Evolutionary conservation across 2,888 invertebrate genomes (phyloP), one percentile per base, ranked within the genome.

Genomic region (Ligdia adustata): DNA sequence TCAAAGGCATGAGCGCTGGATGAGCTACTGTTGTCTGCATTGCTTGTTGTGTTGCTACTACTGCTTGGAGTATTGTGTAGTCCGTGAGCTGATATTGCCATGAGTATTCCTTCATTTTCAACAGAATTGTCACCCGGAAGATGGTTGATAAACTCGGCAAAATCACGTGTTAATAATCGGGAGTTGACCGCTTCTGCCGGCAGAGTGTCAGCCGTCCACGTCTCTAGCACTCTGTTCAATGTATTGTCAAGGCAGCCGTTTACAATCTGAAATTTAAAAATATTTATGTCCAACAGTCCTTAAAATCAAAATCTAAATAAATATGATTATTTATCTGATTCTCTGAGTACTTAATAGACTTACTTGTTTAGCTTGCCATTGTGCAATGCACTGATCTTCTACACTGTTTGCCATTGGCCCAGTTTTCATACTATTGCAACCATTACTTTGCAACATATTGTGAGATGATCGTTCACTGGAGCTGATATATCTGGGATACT

Each of bases 31-130:
- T 55, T 33, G n/a, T 32, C 41, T 9, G 5, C n/a, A 38, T 24
- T 28, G 4, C 52, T 54, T 6, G 47, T 52, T 37, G 57, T 55
- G 13, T 43, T 33, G 52, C 64, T 55, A 49, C 60, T 61, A 58
- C 65, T 63, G 68, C 71, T 71, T 12, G 78, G 66, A 45, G 79
- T 78, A 55, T 83, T 88, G 57, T 92, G 93, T 45, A 95, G 76
- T 0, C 94, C 94, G 67, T 94, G 93, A 38, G 93, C 93, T 41
- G 93, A 93, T 62, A 95, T 95, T 2, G 95, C 95, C 94, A 94
- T 94, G 16, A 93, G 79, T 42, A 95, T 94, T 1, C 94, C 94
- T 70, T 93, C 93, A 66, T 94, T 93, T 79, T 94, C 94, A 66
- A 94, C 90, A 48, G 91, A 91, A 18, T 92, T 91, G 52, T 91